Evolutionary conservation across 2,797 vertebrate species (phyloP).

Genomic region (Sylvilagus floridanus): DNA sequence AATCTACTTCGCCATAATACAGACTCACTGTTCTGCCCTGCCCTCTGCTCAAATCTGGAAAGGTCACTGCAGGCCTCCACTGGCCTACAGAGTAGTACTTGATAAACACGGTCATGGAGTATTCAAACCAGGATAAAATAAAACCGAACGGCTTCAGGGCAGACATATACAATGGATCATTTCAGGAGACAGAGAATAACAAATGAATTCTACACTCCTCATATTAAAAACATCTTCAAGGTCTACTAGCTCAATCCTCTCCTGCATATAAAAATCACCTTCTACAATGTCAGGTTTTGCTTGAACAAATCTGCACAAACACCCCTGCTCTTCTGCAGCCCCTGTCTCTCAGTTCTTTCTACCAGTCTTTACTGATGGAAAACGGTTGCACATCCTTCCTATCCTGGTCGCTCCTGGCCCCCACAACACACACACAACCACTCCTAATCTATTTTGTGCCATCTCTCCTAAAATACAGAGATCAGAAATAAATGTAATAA

Average conservation of each 20-base stretch:
- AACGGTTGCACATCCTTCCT: background rate
- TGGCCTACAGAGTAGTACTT: background rate
- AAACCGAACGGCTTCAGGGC: background rate
- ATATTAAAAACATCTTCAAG: background rate
- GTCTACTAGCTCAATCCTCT: background rate
- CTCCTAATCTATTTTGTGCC: background rate
- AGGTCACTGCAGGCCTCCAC: background rate
- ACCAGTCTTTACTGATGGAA: background rate
- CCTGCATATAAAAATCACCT: background rate
- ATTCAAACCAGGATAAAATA: background rate
- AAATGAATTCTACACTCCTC: background rate
- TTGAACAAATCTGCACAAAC: background rate
- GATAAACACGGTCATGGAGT: background rate
- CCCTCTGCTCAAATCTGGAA: background rate
- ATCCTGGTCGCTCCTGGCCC: background rate
- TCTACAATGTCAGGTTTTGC: background rate
- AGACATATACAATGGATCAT: background rate
- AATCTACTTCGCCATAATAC: background rate
- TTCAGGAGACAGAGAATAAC: background rate
- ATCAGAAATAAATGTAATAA: background rate
- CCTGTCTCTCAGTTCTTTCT: background rate
- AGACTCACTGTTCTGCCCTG: background rate
- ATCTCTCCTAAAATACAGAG: background rate
- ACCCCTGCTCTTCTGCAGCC: background rate
- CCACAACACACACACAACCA: too few relatives aligned